Evolutionary conservation across 2,113 vertebrate species (phyloP).

Genomic region (Tyrannus savana): DNA sequence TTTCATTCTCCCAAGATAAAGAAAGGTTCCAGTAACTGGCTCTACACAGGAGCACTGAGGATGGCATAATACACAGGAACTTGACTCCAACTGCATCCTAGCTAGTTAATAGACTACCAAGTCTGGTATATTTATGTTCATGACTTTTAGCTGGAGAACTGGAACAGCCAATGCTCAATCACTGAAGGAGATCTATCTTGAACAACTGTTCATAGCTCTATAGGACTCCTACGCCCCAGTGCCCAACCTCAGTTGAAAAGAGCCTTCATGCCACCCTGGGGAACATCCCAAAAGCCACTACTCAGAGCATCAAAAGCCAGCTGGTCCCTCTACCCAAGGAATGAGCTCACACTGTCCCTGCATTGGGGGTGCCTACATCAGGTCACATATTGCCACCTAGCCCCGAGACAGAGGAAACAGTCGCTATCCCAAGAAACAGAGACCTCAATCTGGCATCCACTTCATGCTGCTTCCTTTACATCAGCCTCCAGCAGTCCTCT

Average conservation of each 20-base stretch:
- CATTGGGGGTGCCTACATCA: background rate
- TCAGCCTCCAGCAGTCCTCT: background rate
- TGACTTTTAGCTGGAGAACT: background rate
- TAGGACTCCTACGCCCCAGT: background rate
- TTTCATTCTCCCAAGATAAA: background rate
- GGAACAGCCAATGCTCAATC: background rate
- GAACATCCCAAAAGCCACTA: background rate
- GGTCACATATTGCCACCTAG: background rate
- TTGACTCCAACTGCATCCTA: background rate
- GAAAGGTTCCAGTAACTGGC: background rate
- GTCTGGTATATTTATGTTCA: background rate
- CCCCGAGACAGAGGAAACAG: background rate
- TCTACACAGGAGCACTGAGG: background rate
- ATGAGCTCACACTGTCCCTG: accelerated
- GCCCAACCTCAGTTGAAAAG: background rate
- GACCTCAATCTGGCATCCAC: background rate
- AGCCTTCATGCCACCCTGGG: background rate
- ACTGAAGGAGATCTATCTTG: background rate
- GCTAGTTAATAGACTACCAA: background rate
- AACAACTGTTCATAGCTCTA: background rate
- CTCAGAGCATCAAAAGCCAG: background rate
- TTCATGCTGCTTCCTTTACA: background rate
- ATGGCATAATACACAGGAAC: background rate
- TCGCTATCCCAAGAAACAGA: background rate
- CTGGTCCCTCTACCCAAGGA: background rate